Base-by-base conservation (phyloP, 2,113 vertebrate species). In the Neodon shergylaensis region DNA sequence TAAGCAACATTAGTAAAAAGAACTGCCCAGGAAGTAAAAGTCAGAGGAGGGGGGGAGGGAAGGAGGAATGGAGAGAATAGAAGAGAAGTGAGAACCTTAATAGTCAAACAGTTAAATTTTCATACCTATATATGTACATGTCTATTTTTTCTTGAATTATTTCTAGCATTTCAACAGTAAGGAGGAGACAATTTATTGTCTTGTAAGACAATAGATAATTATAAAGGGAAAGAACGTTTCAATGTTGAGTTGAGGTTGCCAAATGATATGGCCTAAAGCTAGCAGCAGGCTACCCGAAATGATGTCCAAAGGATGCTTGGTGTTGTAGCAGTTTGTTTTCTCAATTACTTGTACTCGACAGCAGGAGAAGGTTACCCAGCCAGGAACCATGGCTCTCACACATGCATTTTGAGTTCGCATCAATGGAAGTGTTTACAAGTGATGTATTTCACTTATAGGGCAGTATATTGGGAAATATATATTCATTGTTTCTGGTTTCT, bases 231-330 rank as follows among this genome's bases (percentile, higher is more conserved):
- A 74, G 79, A 86, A 89, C 49, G 42, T 78, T 85, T 92, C 42
- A 92, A 73, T 36, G 31, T 54, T 91, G 73, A 86, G 24, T 76
- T 84, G 92, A 90, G 96, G 83, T 96, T 39, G 39, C 68, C 83
- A 90, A 76, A 63, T n/a, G 58, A 91, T 78, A 47, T 76, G 68
- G 26, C 36, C 49, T 66, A 63, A 24, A 93, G 63, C 28, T 66
- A 92, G 58, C 72, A 93, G 52, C 24, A 81, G 52, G 36, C 8
- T 77, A 49, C 10, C 1, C 5, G 28, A 52, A 65, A 93, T 9
- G 14, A 42, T 28, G 65, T 16, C 44, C 81, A 74, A 85, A 88
- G 58, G 65, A 63, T 5, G 1, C 8, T 31, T 39, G 22, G 31
- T 42, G 82, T 24, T 22, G 58, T 2, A 12, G 36, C 4, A 78